Evolutionary conservation across 2,888 invertebrate species (phyloP).

Genomic region (Lasioglossum oenotherae): DNA sequence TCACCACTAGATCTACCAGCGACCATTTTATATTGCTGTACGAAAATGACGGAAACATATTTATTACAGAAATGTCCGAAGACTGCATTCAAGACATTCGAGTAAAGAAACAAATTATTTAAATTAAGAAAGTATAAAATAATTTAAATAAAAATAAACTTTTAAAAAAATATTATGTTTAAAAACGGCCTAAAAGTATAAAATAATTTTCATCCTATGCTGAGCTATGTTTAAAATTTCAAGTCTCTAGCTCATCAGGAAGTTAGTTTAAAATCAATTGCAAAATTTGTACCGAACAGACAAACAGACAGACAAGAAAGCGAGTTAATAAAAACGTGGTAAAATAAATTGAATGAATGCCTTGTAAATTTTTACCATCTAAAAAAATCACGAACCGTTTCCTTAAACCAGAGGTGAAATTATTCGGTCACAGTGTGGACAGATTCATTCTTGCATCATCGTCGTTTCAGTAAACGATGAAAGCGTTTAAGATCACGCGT

Average conservation of each 20-base stretch:
- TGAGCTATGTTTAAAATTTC: too few relatives aligned
- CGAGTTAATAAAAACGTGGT: too few relatives aligned
- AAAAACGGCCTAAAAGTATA: too few relatives aligned
- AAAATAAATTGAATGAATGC: background rate
- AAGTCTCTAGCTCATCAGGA: too few relatives aligned
- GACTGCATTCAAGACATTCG: background rate
- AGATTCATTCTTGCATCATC: background rate
- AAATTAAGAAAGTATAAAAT: too few relatives aligned
- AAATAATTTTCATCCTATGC: too few relatives aligned
- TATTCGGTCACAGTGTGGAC: background rate
- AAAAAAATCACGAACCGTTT: background rate
- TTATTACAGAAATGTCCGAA: background rate
- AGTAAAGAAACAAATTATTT: too few relatives aligned
- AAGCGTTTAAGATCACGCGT: constrained; percentile 3
- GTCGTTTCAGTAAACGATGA: background rate
- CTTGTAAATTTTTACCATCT: background rate
- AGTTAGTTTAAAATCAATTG: too few relatives aligned
- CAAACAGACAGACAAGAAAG: too few relatives aligned
- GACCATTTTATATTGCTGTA: background rate
- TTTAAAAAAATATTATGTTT: too few relatives aligned
- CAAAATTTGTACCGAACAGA: too few relatives aligned
- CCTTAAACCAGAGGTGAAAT: background rate
- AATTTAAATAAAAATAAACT: too few relatives aligned
- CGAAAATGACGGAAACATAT: background rate
- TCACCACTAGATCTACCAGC: background rate